A percentile compares a stretch with the other conserved stretches of the same genome.
phyloP scores from a whole-genome alignment of 1,140 invertebrate genomes.

The Drosophila parvula region DNA sequence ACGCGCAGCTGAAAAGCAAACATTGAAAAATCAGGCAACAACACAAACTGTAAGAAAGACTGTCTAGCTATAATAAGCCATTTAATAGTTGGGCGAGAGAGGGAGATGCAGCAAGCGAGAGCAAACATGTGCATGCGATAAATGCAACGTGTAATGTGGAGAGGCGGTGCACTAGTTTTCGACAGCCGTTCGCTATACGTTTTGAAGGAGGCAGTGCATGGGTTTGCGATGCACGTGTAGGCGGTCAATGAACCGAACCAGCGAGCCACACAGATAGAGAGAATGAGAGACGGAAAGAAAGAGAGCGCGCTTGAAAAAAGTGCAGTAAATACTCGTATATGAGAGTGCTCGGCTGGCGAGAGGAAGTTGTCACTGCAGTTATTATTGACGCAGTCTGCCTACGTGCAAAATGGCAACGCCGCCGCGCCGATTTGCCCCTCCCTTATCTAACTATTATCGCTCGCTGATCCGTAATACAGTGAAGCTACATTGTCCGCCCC shows the following conservation, averaged over 20 bases:
- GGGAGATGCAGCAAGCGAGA: slow-evolving; percentile 12
- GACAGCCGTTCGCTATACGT: slow-evolving; percentile 27
- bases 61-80: slow-evolving; percentile 53
- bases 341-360: slow-evolving; percentile 19
- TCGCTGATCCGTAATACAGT: slow-evolving; percentile 11
- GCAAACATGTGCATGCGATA: slow-evolving; percentile 74
- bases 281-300: slow-evolving; percentile 4
- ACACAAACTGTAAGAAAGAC: slow-evolving; percentile 27
- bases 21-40: slow-evolving; percentile 50
- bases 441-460: slow-evolving; percentile 1
- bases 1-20: slow-evolving; percentile 73
- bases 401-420: slow-evolving; percentile 44
- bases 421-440: slow-evolving; percentile 3
- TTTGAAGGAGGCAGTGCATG: slow-evolving; percentile 68
- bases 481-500: slow-evolving; percentile 10
- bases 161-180: slow-evolving; percentile 68
- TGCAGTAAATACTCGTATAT: slow-evolving; percentile 8
- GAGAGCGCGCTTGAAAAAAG: slow-evolving; percentile 9
- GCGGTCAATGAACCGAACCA: slow-evolving; percentile 76
- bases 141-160: slow-evolving; percentile 68
- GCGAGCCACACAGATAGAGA: slow-evolving; percentile 7
- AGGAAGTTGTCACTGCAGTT: slow-evolving; percentile 67
- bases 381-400: slow-evolving; percentile 77
- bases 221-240: slow-evolving; percentile 72
- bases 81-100: slow-evolving; percentile 53